Evolutionary conservation across 1,140 invertebrate genomes (phyloP).

Genomic region (Agrypnia vestita): DNA sequence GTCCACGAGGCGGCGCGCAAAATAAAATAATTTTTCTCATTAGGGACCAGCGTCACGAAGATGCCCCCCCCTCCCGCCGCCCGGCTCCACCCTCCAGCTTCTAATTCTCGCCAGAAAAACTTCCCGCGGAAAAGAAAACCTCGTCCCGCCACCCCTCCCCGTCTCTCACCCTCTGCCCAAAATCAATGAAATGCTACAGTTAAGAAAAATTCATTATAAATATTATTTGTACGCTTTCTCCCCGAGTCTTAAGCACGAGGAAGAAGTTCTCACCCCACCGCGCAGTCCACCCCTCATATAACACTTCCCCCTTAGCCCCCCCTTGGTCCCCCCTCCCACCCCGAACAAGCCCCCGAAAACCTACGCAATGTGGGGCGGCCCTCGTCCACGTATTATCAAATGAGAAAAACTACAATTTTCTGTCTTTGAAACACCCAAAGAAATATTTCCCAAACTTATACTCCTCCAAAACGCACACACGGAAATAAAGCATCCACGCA

Average conservation of each 20-base stretch:
- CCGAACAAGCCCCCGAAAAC: constrained; percentile 12
- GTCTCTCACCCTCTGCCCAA: constrained; percentile 49
- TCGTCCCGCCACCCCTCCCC: constrained; percentile 44
- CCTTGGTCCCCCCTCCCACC: not conserved
- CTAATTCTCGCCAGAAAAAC: constrained; percentile 53
- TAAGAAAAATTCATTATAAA: constrained; percentile 62
- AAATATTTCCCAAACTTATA: constrained; percentile 47
- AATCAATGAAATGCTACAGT: constrained; percentile 61
- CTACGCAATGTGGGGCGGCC: constrained; percentile 13
- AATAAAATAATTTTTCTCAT: constrained; percentile 60
- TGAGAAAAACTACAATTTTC: constrained; percentile 60
- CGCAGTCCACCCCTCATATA: constrained; percentile 3
- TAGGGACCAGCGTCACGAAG: constrained; percentile 57
- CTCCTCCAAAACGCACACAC: constrained; percentile 44
- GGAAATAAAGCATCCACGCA: constrained; percentile 40
- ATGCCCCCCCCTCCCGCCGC: constrained; percentile 12
- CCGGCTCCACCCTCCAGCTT: constrained; percentile 13
- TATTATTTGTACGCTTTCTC: constrained; percentile 59
- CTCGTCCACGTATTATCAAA: constrained; percentile 52
- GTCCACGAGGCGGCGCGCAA: constrained; percentile 51
- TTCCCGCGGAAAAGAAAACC: constrained; percentile 57
- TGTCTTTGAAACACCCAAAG: constrained; percentile 50
- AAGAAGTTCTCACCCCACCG: constrained; percentile 24
- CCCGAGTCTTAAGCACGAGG: constrained; percentile 36
- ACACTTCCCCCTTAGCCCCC: constrained; percentile 10